phyloP scores from a whole-genome alignment of 2,888 invertebrate species.

The Polydrusus pterygomalis region DNA sequence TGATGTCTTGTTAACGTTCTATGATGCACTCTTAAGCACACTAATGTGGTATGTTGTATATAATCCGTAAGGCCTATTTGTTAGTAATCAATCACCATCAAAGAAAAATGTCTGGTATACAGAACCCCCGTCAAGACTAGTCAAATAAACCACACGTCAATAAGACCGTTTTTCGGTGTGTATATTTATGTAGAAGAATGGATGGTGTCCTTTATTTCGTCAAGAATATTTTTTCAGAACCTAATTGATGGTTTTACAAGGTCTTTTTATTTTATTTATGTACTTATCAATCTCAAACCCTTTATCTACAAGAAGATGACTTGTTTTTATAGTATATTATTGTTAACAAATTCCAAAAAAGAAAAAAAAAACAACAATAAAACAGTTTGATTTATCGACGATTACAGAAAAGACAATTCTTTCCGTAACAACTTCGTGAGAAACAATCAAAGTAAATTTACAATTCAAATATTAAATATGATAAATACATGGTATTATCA shows the following conservation, averaged over 20 bases:
- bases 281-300: too few species aligned
- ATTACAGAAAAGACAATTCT: too few species aligned
- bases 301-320: too few species aligned
- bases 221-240: too few species aligned
- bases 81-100: conserved; percentile 15
- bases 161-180: conserved; percentile 5
- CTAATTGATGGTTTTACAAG: too few species aligned
- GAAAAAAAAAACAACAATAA: background rate
- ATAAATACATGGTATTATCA: conserved; percentile 47
- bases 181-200: conserved; percentile 17
- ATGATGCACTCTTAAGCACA: too few species aligned
- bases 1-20: too few species aligned
- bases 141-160: conserved; percentile 15
- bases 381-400: background rate
- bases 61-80: background rate
- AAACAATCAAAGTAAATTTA: conserved; percentile 37
- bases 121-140: conserved; percentile 9
- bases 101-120: background rate
- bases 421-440: conserved; percentile 23
- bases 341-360: background rate
- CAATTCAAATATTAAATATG: conserved; percentile 44
- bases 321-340: too few species aligned
- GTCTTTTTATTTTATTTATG: too few species aligned
- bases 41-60: background rate
- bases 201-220: background rate